Percentiles rank a stretch among this genome's conserved stretches.
Conservation (phyloP, 2,797 vertebrate species). For the Neolamprologus multifasciatus region DNA sequence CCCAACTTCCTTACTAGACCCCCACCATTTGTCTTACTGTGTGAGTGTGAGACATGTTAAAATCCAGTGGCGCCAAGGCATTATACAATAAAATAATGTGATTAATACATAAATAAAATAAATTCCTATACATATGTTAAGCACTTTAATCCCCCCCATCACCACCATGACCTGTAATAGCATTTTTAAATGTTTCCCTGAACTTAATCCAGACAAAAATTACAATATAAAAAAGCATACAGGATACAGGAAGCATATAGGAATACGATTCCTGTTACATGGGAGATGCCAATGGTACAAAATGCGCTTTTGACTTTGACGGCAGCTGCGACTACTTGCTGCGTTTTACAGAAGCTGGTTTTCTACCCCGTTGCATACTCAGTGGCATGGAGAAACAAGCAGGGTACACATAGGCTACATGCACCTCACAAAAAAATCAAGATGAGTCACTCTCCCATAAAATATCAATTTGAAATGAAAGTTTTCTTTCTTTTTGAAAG, state of each 20-base stretch:
- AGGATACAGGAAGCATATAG: neutral
- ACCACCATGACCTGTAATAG: neutral
- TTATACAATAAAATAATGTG: too few species aligned
- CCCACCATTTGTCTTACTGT: too few species aligned
- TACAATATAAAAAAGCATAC: neutral
- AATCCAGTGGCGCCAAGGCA: too few species aligned
- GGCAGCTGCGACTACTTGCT: neutral
- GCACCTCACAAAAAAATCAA: neutral
- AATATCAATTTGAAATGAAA: constrained; percentile 31
- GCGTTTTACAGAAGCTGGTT: neutral
- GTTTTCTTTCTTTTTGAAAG: neutral
- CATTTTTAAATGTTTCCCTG: neutral
- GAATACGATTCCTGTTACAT: neutral
- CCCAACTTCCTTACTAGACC: too few species aligned
- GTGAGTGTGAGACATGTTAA: too few species aligned
- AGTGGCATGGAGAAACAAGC: neutral
- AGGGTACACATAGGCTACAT: neutral
- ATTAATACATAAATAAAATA: too few species aligned
- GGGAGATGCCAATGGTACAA: neutral
- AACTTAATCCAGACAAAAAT: neutral
- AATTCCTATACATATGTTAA: neutral
- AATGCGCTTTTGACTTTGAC: neutral
- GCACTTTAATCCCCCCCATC: neutral
- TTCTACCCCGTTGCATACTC: neutral
- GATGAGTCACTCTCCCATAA: neutral